These are phyloP conservation scores for Oscheius sp. DNA, from an alignment of 2,888 invertebrate genomes.

Conservation along the genomic window DNA sequence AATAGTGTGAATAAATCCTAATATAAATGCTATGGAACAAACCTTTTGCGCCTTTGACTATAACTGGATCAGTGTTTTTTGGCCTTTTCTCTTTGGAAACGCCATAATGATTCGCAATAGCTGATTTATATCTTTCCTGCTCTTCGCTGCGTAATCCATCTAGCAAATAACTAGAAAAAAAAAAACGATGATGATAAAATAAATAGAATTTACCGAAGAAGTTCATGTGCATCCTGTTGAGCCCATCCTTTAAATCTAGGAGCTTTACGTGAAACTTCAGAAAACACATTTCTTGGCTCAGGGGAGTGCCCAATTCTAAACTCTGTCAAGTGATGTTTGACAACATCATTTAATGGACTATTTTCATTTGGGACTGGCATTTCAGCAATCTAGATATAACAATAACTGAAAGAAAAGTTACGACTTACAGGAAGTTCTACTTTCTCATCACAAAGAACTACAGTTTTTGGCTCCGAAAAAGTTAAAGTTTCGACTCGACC, in stretches of 20 bases:
- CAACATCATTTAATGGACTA: constrained; percentile 42
- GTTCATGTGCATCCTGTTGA: constrained; percentile 95
- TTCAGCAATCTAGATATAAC: constrained; percentile 18
- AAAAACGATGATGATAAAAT: not conserved
- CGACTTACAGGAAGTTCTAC: constrained; percentile 37
- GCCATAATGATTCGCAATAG: constrained; percentile 34
- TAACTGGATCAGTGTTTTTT: constrained; percentile 30
- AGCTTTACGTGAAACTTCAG: constrained; percentile 49
- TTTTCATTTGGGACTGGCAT: constrained; percentile 32
- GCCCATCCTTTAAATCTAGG: constrained; percentile 90
- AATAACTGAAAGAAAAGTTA: too few relatives aligned
- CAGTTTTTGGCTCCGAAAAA: constrained; percentile 1
- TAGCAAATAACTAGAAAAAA: constrained; percentile 77
- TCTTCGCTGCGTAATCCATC: constrained; percentile 84
- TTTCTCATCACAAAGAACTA: constrained; percentile 40
- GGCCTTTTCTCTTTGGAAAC: not conserved
- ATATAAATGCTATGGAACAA: not conserved
- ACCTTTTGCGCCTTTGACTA: constrained; percentile 40
- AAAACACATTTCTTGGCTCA: constrained; percentile 47
- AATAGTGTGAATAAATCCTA: too few relatives aligned
- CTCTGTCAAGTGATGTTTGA: constrained; percentile 41
- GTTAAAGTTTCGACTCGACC: not conserved
- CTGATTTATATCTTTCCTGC: constrained; percentile 71
- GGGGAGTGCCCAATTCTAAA: constrained; percentile 37
- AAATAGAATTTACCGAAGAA: constrained; percentile 80